Conservation (phyloP, 2,797 vertebrate genomes). For the Propithecus deckenii region DNA sequence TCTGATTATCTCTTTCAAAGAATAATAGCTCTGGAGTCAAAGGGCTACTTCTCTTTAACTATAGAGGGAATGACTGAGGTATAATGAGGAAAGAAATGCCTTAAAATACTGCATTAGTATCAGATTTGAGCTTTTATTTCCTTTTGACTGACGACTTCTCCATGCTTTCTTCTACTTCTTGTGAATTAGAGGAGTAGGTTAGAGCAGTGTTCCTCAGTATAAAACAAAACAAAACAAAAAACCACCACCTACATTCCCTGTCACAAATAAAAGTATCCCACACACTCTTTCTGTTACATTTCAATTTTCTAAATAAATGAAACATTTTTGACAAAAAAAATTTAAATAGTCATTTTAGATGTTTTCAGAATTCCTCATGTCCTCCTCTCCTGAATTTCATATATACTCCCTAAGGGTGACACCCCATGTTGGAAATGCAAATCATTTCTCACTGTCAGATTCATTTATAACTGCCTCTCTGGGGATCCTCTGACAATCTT, state of each 20-base stretch:
- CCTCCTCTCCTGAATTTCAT: background rate
- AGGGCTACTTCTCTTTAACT: background rate
- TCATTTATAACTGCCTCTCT: background rate
- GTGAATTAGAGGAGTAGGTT: background rate
- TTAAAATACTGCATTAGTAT: background rate
- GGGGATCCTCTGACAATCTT: background rate
- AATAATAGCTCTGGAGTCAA: background rate
- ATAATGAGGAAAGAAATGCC: background rate
- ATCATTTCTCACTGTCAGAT: background rate
- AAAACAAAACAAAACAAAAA: background rate
- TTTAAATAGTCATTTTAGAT: background rate
- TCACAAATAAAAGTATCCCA: background rate
- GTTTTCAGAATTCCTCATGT: background rate
- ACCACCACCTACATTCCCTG: background rate
- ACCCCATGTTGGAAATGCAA: background rate
- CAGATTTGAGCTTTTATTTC: background rate
- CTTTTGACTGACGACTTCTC: background rate
- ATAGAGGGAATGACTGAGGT: background rate
- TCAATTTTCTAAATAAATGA: slow-evolving; percentile 43
- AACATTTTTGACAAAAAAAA: background rate
- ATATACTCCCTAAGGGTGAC: background rate
- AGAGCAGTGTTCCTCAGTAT: background rate
- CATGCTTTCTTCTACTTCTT: background rate
- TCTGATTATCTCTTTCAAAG: background rate
- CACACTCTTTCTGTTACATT: background rate